Conservation (phyloP, 2,113 vertebrate genomes). For the Zosterops lateralis region DNA sequence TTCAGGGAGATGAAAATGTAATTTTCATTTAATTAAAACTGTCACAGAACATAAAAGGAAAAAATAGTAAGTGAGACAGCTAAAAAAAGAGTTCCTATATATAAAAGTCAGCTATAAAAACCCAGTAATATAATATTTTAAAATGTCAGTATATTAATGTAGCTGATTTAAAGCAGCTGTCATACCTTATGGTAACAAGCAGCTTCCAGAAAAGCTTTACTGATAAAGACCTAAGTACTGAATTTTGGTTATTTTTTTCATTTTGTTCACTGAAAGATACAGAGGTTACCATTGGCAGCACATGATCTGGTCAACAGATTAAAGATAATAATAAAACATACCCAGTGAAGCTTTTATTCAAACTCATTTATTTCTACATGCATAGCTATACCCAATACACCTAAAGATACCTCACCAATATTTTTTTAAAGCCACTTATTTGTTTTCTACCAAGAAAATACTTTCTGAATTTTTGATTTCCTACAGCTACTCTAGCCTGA, state of each 20-base stretch:
- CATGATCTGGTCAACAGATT: background rate
- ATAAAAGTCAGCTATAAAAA: background rate
- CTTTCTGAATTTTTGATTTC: background rate
- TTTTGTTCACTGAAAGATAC: background rate
- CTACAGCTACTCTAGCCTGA: background rate
- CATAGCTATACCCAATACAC: background rate
- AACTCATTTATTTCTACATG: background rate
- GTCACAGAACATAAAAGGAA: background rate
- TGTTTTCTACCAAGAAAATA: background rate
- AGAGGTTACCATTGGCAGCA: background rate
- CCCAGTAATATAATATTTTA: background rate
- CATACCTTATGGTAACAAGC: background rate
- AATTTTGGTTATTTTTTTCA: background rate
- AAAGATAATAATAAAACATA: background rate
- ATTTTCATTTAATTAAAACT: constrained; percentile 5
- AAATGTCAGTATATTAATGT: background rate
- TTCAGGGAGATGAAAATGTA: background rate
- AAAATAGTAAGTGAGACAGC: background rate
- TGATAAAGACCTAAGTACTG: background rate
- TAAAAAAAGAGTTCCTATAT: background rate
- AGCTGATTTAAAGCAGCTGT: background rate
- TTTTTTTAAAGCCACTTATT: background rate
- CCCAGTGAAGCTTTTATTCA: background rate
- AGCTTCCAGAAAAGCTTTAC: background rate
- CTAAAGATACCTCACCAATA: background rate